phyloP scores from a whole-genome alignment of 2,797 vertebrate genomes.

The Lepus oiostolus region DNA sequence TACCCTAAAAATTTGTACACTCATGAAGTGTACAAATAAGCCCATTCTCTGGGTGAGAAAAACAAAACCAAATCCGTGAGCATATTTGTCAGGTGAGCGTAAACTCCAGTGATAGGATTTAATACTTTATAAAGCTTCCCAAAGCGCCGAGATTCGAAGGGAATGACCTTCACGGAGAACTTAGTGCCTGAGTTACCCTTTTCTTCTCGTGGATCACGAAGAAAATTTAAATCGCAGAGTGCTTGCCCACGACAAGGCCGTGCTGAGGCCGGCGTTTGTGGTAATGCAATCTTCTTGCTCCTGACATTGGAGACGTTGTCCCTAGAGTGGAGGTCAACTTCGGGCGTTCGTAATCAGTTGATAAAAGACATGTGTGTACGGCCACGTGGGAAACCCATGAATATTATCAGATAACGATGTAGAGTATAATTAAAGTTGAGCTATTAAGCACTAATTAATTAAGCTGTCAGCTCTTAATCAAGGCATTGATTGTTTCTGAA shows the following conservation, averaged over 20 bases:
- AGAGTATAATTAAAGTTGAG: slow-evolving; percentile 77
- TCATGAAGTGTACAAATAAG: not conserved
- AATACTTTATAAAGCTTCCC: not conserved
- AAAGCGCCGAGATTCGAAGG: not conserved
- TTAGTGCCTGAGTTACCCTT: not conserved
- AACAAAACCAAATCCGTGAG: not conserved
- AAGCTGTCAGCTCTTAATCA: slow-evolving; percentile 85
- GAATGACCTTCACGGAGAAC: not conserved
- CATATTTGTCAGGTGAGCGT: not conserved
- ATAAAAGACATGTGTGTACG: slow-evolving; percentile 66
- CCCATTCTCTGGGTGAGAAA: not conserved
- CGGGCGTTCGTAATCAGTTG: slow-evolving; percentile 67
- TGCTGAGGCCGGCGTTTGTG: fast-evolving
- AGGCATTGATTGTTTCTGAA: slow-evolving; percentile 80
- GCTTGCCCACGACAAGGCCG: not conserved
- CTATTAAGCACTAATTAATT: slow-evolving; percentile 84
- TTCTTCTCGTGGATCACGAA: not conserved
- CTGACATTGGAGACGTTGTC: not conserved
- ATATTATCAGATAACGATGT: slow-evolving; percentile 77
- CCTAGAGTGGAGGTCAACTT: slow-evolving; percentile 56
- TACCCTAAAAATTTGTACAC: not conserved
- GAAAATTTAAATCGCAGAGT: not conserved
- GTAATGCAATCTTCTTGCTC: slow-evolving; percentile 66
- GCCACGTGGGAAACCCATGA: slow-evolving; percentile 71
- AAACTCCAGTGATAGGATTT: not conserved